Evolutionary conservation across 2,888 invertebrate species (phyloP), one percentile per base, ranked within the genome.

Genomic region (Caenorhabditis angaria): DNA sequence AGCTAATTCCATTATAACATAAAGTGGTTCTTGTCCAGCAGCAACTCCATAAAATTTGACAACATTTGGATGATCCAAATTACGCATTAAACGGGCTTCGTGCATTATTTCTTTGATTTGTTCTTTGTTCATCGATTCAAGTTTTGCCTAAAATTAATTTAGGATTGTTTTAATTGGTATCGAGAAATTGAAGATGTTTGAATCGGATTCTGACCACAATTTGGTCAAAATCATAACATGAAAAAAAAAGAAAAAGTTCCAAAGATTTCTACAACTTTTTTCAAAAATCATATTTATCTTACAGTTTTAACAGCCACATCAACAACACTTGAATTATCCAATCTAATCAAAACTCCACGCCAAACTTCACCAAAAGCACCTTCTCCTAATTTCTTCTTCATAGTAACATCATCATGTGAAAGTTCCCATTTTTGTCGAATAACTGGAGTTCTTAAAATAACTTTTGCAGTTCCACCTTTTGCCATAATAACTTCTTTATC

Each of bases 381-480:
- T 51, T 82, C 82, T 47, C 83, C 83, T 58, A 82, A 61, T 60
- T 82, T 82, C 72, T 82, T 83, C 14, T 70, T 72, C 41, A 70
- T 55, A 22, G 57, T 56, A 41, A 84, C 77, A 41, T 83, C 77
- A 5, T 77, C 75, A 55, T 83, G 84, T 0, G 48, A 25, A 12
- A 80, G 61, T 54, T 83, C 84, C 82, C 83, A 84, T n/a, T 47
- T 35, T 60, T 78, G 80, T 1, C 80, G 70, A 0, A 24, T 35
- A 18, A 82, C 61, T 2, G 80, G 66, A 10, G 27, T 41, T 48
- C 72, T 79, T 14, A 73, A 20, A 14, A 79, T 61, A 61, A 84
- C 78, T 56, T 78, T 77, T 27, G 65, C 50, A 14, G 53, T 53
- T 56, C 68, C 60, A 18, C 68, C 63, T 24, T 60, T 59, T 20